Evolutionary conservation across 2,888 invertebrate genomes (phyloP), one percentile per base, ranked within the genome.

Genomic region (Hydriomena furcata): DNA sequence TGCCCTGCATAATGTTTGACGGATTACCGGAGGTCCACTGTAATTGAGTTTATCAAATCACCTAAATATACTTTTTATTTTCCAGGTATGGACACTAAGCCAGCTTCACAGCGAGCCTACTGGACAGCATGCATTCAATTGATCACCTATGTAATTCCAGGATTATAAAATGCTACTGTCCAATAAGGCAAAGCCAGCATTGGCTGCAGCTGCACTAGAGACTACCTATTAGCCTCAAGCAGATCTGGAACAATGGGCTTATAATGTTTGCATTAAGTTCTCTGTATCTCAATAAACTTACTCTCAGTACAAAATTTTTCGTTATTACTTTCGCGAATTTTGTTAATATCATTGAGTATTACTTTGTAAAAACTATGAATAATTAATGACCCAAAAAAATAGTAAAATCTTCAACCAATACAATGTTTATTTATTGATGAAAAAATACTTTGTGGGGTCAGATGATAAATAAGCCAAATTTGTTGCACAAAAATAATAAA

Each of bases 41-140:
- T 17, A 17, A 4, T 17, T 17, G 17, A 17, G 4, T 4, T 17
- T 17, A 17, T 17, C 17, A 17, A 17, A 17, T 2, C 17, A 2
- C 17, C 2, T 17, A 17, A 17, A 17, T 4, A 17, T 17, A 17
- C 2, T 17, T 17, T 17, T 17, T 56, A 53, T 60, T 68, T 91
- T 86, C 34, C 85, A 91, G 91, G 70, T 91, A 91, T 70, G 91
- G 91, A 51, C 91, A 91, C 72, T 91, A 88, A 72, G 63, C 55
- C 21, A 28, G n/a, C 20, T 28, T 21, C 23, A 37, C 23, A 23
- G 21, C 10, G n/a, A 24, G 23, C 28, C 28, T 28, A 13, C 8
- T n/a, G n/a, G 28, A 34, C 35, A 35, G 28, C 8, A 4, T 21
- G 21, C 28, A 28, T 28, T 44, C 28, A 21, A 35, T 35, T 28